Evolutionary conservation across 2,113 vertebrate genomes (phyloP).

Genomic region (Fukomys damarensis): DNA sequence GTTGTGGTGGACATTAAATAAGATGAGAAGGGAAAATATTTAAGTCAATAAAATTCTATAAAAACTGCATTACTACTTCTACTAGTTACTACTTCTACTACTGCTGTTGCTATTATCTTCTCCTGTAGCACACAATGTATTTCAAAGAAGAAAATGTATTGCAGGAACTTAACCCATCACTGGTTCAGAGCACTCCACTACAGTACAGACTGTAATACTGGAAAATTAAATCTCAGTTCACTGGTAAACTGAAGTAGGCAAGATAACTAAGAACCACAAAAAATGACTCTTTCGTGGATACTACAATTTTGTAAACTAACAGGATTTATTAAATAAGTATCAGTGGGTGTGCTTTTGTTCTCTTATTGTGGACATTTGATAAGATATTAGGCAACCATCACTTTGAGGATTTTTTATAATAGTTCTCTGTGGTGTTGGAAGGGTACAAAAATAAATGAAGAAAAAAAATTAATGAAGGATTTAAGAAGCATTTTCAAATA

Average conservation of each 20-base stretch:
- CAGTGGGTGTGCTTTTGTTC: neutral
- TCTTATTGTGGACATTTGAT: neutral
- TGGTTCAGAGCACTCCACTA: neutral
- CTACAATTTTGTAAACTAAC: neutral
- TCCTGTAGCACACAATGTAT: neutral
- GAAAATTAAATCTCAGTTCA: conserved; percentile 35
- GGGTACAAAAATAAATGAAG: neutral
- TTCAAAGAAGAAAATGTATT: neutral
- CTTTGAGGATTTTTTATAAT: neutral
- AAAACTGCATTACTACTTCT: accelerated
- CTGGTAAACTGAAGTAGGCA: neutral
- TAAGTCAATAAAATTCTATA: neutral
- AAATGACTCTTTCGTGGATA: neutral
- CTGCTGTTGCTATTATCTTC: neutral
- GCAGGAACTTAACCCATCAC: neutral
- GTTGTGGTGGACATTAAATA: neutral
- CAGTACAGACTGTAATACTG: neutral
- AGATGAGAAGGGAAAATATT: neutral
- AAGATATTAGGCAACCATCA: neutral
- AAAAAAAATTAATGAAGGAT: conserved; percentile 27
- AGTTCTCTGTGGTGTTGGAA: neutral
- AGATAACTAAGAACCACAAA: conserved; percentile 11
- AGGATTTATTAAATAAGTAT: neutral
- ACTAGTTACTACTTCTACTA: too few relatives aligned
- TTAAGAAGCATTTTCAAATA: conserved; percentile 21